Evolutionary conservation across 2,797 vertebrate species (phyloP), one percentile per base, ranked within the genome.

Genomic region (Spinus olivaceus): DNA sequence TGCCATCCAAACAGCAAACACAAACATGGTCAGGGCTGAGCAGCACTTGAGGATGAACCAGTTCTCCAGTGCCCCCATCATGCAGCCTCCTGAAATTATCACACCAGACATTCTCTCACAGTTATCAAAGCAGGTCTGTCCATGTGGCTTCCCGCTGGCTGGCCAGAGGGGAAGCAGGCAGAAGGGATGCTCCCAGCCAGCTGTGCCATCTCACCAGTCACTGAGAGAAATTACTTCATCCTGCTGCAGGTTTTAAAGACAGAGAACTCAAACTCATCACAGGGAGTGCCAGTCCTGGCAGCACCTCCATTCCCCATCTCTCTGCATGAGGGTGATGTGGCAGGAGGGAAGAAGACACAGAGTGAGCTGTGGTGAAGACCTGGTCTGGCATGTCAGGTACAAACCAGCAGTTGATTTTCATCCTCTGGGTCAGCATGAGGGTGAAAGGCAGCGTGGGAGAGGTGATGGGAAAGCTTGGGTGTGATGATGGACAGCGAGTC

Each of bases 1-100:
- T 74, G 50, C 59, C 28, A 61, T 42, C 47, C 30, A 15, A 61
- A 42, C 37, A 81, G 16, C 65, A 64, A 53, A 70, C 13, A 41
- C 24, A 46, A 33, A 71, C 0, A 0, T 2, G 41, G 20, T 24
- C 76, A 61, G 61, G 42, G 12, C 13, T 28, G 22, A 84, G 66
- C 32, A 84, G 17, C 25, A 12, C 20, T 35, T 32, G 53, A 51
- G 61, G 17, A 37, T 18, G 60, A 51, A 32, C n/a, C 17, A 14
- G 49, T 73, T 86, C 42, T 47, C 27, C 39, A 30, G 8, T 22
- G 11, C 5, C 7, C 22, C 6, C 25, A 41, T 8, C 33, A 6
- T 1, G 23, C 20, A 78, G 37, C 42, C 77, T 67, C n/a, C 53
- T 72, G 77, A 61, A 69, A 61, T 61, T 30, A 60, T 18, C 70